Evolutionary conservation across 2,113 vertebrate genomes (phyloP).

Genomic region (Plectropomus leopardus): DNA sequence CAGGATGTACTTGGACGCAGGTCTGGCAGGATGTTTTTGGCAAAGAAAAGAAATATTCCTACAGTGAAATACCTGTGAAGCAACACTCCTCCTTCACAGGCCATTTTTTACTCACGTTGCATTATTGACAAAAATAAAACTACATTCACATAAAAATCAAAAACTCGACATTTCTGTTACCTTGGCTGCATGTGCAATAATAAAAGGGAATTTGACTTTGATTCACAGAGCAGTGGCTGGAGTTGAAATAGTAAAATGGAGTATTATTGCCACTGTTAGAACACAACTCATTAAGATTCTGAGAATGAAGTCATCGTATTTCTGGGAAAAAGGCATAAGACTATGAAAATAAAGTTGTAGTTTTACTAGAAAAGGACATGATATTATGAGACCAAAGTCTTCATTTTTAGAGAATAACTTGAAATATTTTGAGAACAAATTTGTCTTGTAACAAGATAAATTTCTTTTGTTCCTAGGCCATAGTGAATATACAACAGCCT

Average conservation of each 20-base stretch:
- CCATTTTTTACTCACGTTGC: background rate
- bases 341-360: background rate
- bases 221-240: background rate
- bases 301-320: background rate
- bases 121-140: background rate
- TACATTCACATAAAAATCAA: background rate
- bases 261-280: too few species aligned
- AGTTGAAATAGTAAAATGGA: background rate
- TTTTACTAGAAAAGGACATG: background rate
- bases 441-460: too few species aligned
- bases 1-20: background rate
- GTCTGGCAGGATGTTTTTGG: conserved; percentile 21
- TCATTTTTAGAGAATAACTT: background rate
- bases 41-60: conserved; percentile 19
- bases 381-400: background rate
- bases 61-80: background rate
- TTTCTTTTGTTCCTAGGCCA: too few species aligned
- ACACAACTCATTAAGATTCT: background rate
- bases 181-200: background rate
- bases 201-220: background rate
- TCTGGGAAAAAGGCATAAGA: background rate
- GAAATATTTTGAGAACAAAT: background rate
- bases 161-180: background rate
- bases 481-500: background rate
- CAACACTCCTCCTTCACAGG: background rate